phyloP scores from a whole-genome alignment of 1,140 invertebrate genomes.

The Drosophila obscura region DNA sequence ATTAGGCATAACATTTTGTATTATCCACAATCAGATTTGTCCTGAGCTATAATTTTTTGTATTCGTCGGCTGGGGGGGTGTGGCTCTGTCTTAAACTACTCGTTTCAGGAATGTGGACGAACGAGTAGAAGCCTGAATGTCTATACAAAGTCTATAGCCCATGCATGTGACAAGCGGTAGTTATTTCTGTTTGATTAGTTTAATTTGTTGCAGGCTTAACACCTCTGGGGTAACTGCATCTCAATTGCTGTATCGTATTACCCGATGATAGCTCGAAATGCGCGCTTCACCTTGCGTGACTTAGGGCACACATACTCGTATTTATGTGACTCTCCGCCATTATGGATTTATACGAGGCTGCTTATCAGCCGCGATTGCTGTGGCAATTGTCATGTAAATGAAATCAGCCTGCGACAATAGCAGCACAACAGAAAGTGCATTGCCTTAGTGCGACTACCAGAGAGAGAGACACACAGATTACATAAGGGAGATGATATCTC shows the following conservation, averaged over 20 bases:
- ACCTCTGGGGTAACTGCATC: too few relatives aligned
- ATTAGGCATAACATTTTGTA: too few relatives aligned
- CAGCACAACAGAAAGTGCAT: slow-evolving; percentile 58
- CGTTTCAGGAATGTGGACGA: too few relatives aligned
- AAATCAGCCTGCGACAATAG: slow-evolving; percentile 41
- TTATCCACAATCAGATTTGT: too few relatives aligned
- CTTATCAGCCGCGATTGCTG: slow-evolving; percentile 53
- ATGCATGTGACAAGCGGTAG: too few relatives aligned
- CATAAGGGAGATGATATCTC: slow-evolving; percentile 26
- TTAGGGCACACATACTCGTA: neutral
- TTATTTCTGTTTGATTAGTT: too few relatives aligned
- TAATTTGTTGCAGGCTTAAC: neutral
- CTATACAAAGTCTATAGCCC: too few relatives aligned
- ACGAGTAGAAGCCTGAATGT: too few relatives aligned
- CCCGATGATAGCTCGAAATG: slow-evolving; percentile 7
- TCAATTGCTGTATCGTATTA: neutral
- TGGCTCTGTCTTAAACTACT: too few relatives aligned
- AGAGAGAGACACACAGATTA: slow-evolving; percentile 38
- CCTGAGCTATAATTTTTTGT: too few relatives aligned
- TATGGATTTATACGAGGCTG: slow-evolving; percentile 37
- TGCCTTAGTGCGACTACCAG: slow-evolving; percentile 30
- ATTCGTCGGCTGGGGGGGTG: too few relatives aligned
- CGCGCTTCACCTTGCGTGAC: slow-evolving; percentile 37
- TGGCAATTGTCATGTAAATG: slow-evolving; percentile 60
- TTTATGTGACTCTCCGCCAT: slow-evolving; percentile 38